Base-by-base conservation (phyloP, 2,888 invertebrate species). In the Melanostoma mellinum region DNA sequence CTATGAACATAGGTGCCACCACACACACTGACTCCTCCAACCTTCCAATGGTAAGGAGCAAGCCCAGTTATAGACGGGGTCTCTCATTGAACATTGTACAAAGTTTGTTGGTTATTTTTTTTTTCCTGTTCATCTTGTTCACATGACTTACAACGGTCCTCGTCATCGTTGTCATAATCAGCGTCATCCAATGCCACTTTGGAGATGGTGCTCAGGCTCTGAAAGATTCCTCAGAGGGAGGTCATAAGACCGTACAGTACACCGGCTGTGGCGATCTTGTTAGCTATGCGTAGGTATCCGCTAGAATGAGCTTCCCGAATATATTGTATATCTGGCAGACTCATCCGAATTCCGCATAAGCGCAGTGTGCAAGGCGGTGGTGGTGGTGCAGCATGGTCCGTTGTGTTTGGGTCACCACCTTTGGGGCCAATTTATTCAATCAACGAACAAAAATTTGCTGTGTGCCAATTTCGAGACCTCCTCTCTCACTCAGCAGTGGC, bases 371-470 rank as follows among this genome's bases (percentile, higher is more conserved):
- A 20, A 20, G 20, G 20, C 20, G 20, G 20, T 20, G 20, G 20
- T 20, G 20, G 20, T 20, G 20, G 20, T 20, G 20, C 46, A 46
- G 52, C 82, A 60, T 58, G 63, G 46, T 56, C 77, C 82, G 79
- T 79, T 84, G 84, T 84, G 56, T 75, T 67, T 75, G 74, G 84
- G 84, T 84, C 84, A 84, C n/a, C 84, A 79, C 84, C 84, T 84
- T 79, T 79, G 84, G 84, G 84, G 84, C 84, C 84, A 84, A 84
- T 84, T 84, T 84, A 84, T 84, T 84, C 84, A 84, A 84, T 84
- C 78, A 84, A 55, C 68, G 65, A 55, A 46, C 55, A 48, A 71
- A 84, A 84, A 75, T 67, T 84, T 60, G 65, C 84, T 56, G 74
- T 84, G 84, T 84, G 79, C 84, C 84, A 78, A 71, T 84, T 79